Evolutionary conservation across 2,888 invertebrate genomes (phyloP).

Genomic region (Synanthedon tipuliformis): DNA sequence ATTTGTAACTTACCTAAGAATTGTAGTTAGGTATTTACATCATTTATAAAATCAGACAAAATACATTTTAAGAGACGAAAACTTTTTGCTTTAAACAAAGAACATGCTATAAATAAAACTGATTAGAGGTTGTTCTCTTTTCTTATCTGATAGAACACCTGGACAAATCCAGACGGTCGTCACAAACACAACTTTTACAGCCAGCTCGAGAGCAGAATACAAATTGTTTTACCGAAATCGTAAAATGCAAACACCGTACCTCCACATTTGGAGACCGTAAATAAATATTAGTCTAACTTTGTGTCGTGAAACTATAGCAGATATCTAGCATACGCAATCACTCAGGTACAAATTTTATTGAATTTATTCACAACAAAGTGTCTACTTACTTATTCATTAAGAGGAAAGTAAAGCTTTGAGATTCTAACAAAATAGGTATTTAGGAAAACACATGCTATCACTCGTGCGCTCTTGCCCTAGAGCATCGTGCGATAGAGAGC

Average conservation of each 20-base stretch:
- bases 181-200: constrained; percentile 40
- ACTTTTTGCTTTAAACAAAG: no score
- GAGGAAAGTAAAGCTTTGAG: no score
- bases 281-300: constrained; percentile 29
- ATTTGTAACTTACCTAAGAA: no score
- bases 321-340: no score
- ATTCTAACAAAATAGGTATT: no score
- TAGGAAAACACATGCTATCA: no score
- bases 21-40: no score
- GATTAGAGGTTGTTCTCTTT: constrained; percentile 31
- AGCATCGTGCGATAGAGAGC: no score
- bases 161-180: constrained; percentile 34
- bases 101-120: constrained; percentile 24
- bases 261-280: constrained; percentile 33
- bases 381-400: not conserved
- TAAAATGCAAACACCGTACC: constrained; percentile 48
- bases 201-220: constrained; percentile 44
- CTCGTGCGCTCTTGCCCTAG: no score
- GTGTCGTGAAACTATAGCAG: not conserved
- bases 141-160: constrained; percentile 50
- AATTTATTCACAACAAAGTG: not conserved
- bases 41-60: no score
- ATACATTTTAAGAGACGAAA: no score
- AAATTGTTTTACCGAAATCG: constrained; percentile 52
- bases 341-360: not conserved